A percentile compares a stretch with the other conserved stretches of the same genome.
Evolutionary conservation across 2,113 vertebrate species (phyloP).

Genomic region (Jacana jacana): DNA sequence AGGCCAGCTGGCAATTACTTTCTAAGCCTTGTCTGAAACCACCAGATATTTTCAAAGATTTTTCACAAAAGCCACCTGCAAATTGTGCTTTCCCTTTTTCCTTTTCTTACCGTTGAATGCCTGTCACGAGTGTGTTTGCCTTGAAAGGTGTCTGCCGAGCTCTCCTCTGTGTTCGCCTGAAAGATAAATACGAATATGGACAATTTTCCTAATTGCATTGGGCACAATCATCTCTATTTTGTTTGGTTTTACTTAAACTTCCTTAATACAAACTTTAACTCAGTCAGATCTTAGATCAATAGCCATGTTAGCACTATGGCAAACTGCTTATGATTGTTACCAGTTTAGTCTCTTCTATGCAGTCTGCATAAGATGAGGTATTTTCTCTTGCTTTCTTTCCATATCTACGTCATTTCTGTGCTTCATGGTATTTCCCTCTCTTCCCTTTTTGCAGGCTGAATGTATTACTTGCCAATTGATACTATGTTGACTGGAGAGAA

Average conservation of each 20-base stretch:
- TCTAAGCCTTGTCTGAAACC: background rate
- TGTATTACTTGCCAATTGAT: background rate
- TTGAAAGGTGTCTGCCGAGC: background rate
- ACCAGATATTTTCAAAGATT: background rate
- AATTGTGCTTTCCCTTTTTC: background rate
- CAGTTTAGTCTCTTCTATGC: background rate
- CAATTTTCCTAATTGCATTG: background rate
- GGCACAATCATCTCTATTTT: background rate
- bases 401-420: background rate
- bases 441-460: background rate
- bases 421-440: background rate
- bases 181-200: background rate
- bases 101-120: background rate
- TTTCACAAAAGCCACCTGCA: background rate
- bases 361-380: background rate
- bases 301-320: background rate
- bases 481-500: background rate
- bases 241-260: background rate
- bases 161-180: background rate
- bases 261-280: background rate
- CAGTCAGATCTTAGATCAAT: background rate
- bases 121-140: background rate
- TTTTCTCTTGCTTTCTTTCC: background rate
- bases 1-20: background rate
- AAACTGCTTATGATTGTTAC: background rate